Base-by-base conservation (phyloP, 1,140 invertebrate species). In the Papilio helenus region DNA sequence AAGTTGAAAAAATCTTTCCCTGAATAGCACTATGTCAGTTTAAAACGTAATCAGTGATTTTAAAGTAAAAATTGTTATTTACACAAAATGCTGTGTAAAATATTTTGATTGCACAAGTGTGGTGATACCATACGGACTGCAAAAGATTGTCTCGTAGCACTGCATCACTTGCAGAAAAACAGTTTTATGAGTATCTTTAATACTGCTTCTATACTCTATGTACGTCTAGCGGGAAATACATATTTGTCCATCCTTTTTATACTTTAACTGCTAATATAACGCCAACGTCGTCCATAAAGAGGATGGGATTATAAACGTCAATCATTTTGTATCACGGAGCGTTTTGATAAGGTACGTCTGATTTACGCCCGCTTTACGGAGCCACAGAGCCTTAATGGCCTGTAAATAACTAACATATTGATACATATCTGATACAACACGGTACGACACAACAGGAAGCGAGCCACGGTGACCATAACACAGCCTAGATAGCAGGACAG, bases 361-460 rank as follows among this genome's bases (percentile, higher is more conserved):
- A 77, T 82, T 82, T 82, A 82, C 81, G 46, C 23, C 55, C 73
- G 14, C 34, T 79, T 61, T 79, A 61, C 74, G 61, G 39, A 73
- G 73, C 74, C 72, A 74, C 71, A 61, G 23, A 49, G 68, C 46
- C 72, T 79, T 81, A 81, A 81, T 82, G 81, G 81, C 74, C 73
- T 77, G 73, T 79, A 79, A 79, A 81, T 79, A 61, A 79, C 58
- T 51, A 68, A 79, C 55, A 81, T 51, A 80, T 78, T 83, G 78
- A 77, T 77, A 77, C 76, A 61, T 61, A 77, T 77, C 76, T 42
- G 76, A 77, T 77, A 77, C 26, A 39, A 77, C 18, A 77, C 55
- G 23, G 26, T 39, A 76, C 20, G 44, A 26, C 72, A 74, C 72
- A 46, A 74, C 39, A 74, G 72, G 72, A 74, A 74, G 72, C 72